Conservation (phyloP, 2,797 vertebrate species). For the Menidia menidia region DNA sequence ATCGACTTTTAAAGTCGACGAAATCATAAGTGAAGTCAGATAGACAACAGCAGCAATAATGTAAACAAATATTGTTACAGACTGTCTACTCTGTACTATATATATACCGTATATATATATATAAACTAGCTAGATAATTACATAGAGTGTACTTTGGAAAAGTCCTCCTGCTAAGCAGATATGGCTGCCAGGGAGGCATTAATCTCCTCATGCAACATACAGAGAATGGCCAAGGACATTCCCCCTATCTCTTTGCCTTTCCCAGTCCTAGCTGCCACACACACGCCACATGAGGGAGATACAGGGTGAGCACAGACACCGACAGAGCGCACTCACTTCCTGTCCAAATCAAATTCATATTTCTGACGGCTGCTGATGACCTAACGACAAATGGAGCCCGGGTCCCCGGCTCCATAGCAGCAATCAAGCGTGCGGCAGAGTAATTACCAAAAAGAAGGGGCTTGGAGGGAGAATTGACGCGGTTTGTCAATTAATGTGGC, state of each 20-base stretch:
- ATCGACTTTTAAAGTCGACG: neutral
- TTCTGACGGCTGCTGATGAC: slow-evolving; percentile 82
- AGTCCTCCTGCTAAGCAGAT: slow-evolving; percentile 74
- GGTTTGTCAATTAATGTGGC: slow-evolving; percentile 88
- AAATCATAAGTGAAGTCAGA: neutral
- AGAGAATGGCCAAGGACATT: slow-evolving; percentile 71
- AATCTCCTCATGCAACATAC: slow-evolving; percentile 76
- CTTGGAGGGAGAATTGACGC: slow-evolving; percentile 85
- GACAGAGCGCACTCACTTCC: slow-evolving; percentile 61
- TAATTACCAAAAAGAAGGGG: slow-evolving; percentile 85
- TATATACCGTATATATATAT: slow-evolving; percentile 5
- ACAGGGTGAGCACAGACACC: neutral
- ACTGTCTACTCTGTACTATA: too few relatives aligned
- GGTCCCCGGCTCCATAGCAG: slow-evolving; percentile 80
- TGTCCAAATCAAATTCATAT: slow-evolving; percentile 82
- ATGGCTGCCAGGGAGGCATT: slow-evolving; percentile 80
- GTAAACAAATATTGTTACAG: too few relatives aligned
- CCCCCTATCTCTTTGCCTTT: slow-evolving; percentile 36
- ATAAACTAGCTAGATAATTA: slow-evolving; percentile 75
- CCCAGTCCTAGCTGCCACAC: slow-evolving; percentile 24
- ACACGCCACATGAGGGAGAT: slow-evolving; percentile 9
- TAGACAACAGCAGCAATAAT: neutral
- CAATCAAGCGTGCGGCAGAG: slow-evolving; percentile 78
- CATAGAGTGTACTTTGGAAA: slow-evolving; percentile 66
- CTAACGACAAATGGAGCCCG: slow-evolving; percentile 85